These are phyloP conservation scores for Cynocephalus volans DNA, from an alignment of 2,113 vertebrate genomes.

Conservation along the genomic window DNA sequence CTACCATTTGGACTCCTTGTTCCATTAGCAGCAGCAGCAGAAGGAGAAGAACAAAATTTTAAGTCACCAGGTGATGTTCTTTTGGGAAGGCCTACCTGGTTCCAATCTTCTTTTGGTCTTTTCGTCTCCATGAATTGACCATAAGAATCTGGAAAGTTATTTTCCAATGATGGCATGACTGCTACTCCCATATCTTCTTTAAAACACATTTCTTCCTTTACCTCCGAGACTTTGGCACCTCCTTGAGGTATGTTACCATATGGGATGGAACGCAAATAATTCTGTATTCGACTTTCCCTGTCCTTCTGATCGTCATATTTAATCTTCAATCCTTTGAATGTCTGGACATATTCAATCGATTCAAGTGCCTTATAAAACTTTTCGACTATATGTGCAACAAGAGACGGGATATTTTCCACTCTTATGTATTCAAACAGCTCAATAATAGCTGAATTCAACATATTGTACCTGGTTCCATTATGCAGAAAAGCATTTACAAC, in stretches of 20 bases:
- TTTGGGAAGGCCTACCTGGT: conserved; percentile 88
- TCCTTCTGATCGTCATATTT: no score
- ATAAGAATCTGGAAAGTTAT: conserved; percentile 93
- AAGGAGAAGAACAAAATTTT: conserved; percentile 89
- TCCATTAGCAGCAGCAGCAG: conserved; percentile 89
- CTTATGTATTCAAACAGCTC: no score
- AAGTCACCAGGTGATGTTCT: conserved; percentile 86
- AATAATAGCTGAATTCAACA: no score
- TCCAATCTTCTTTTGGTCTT: conserved; percentile 91
- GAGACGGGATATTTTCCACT: no score
- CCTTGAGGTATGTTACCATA: conserved; percentile 88
- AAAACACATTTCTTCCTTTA: conserved; percentile 93
- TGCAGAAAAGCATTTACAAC: no score
- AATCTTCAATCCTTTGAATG: no score
- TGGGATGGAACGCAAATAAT: conserved; percentile 86
- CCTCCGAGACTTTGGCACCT: conserved; percentile 89
- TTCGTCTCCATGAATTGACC: conserved; percentile 94
- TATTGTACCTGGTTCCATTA: no score
- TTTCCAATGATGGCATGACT: conserved; percentile 89
- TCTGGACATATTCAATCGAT: no score
- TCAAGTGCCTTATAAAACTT: no score
- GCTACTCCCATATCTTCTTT: conserved; percentile 91
- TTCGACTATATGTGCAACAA: no score
- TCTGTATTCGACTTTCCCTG: conserved; percentile 91
- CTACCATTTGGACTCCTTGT: conserved; percentile 90